Evolutionary conservation across 2,113 vertebrate genomes (phyloP), one percentile per base, ranked within the genome.

Genomic region (Thamnaconus septentrionalis): DNA sequence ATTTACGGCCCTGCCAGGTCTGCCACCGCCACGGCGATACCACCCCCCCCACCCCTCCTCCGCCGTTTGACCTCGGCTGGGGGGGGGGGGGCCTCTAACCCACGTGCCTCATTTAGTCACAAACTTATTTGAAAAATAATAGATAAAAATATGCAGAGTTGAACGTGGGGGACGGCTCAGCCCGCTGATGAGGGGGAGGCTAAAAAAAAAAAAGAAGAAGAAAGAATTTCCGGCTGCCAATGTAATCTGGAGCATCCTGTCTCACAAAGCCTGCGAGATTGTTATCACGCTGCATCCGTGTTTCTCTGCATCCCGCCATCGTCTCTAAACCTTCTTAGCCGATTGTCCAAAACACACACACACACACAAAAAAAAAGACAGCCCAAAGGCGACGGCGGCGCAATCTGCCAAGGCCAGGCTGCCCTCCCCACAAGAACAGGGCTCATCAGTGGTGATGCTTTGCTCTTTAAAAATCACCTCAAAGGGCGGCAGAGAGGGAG

Each of bases 271-370:
- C 77, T 65, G 60, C 55, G 74, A 84, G 71, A 85, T 70, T 70
- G 47, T 65, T 68, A 78, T 70, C 68, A 71, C 72, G 71, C 79
- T 79, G 75, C 58, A 79, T 78, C 79, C 59, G 64, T 74, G 66
- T 55, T 66, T 79, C 66, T 11, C 18, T 72, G 48, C 43, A 63
- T 61, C 47, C 56, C 66, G 44, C 65, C 40, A 75, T 81, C 74
- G 83, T 76, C 72, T 75, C 66, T 12, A 53, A 80, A 73, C 58
- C 46, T 59, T 57, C 68, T 71, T 53, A 51, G 56, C 55, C 64
- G 69, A 69, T 59, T 54, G 59, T 49, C 55, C 53, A 44, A 64
- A 76, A 71, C 49, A 74, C 71, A 59, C 4, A 58, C 44, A 65
- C 49, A 58, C 6, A 9, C 31, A 68, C 53, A n/a, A n/a, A n/a